Evolutionary conservation across 1,140 invertebrate genomes (phyloP).

Genomic region (Helicorthomorpha holstii): DNA sequence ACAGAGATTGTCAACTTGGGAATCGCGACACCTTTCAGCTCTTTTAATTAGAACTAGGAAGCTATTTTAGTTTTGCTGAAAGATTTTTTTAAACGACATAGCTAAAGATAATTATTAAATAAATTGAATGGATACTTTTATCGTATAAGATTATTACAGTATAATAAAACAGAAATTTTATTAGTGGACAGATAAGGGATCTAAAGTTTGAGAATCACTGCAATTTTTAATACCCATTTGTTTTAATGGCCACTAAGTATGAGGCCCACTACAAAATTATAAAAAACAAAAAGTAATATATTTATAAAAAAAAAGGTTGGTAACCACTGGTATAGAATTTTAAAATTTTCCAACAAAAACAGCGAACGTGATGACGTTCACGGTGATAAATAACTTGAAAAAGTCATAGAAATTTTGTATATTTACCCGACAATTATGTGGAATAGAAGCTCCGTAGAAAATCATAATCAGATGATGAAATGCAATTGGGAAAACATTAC

Average conservation of each 20-base stretch:
- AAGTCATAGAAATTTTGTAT: background rate
- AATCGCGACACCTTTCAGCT: no score
- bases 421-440: slow-evolving; percentile 30
- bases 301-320: background rate
- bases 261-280: background rate
- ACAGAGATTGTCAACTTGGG: no score
- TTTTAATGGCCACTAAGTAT: background rate
- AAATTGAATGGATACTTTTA: no score
- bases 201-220: no score
- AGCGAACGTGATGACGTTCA: background rate
- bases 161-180: no score
- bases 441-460: slow-evolving; percentile 29
- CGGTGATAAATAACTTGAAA: background rate
- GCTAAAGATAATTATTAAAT: no score
- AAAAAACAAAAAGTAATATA: background rate
- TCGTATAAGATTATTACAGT: no score
- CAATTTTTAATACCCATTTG: background rate
- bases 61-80: no score
- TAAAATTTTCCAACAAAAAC: background rate
- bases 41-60: no score
- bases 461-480: slow-evolving; percentile 29
- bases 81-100: no score
- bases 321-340: background rate
- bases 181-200: no score
- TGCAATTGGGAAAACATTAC: slow-evolving; percentile 30